Evolutionary conservation across 2,888 invertebrate genomes (phyloP), one percentile per base, ranked within the genome.

Genomic region (Microplitis deprimator): DNA sequence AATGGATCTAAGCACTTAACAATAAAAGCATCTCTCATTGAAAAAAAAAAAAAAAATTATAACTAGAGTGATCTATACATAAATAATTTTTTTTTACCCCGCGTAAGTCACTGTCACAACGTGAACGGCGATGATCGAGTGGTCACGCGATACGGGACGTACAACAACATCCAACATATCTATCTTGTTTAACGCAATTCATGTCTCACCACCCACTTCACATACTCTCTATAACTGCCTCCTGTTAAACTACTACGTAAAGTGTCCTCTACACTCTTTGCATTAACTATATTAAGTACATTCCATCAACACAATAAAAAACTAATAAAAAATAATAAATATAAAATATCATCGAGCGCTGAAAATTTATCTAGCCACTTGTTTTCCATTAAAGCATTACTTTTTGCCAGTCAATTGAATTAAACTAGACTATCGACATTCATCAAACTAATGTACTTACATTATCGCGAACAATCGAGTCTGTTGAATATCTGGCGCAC

Each of bases 91-190:
- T 65, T 65, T 86, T 85, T 85, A 83, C 82, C 80, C 84, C 85
- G 86, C 86, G 86, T 86, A 87, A 87, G 87, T 87, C 86, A 86
- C 86, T 88, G 85, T 86, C 85, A 83, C 84, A 84, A 78, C 81
- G 84, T 83, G 84, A 83, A 79, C 79, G 84, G 84, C 86, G 87
- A 88, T 88, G 87, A 88, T 88, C 86, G 87, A 89, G 88, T 88
- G 87, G 87, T 85, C 86, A 86, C 83, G 86, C 86, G 87, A 88
- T 86, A 85, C 81, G 50, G 50, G 13, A 50, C 50, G 85, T 82
- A 59, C 70, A 29, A 17, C 82, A 86, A 84, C 86, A 85, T 85
- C 85, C 86, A 85, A 83, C 83, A 79, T 85, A 87, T 87, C 87
- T 86, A 86, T 86, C 87, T 85, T 85, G 83, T 84, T 80, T 86